Conservation (phyloP, 1,140 invertebrate genomes). For the Laupala kohalensis region DNA sequence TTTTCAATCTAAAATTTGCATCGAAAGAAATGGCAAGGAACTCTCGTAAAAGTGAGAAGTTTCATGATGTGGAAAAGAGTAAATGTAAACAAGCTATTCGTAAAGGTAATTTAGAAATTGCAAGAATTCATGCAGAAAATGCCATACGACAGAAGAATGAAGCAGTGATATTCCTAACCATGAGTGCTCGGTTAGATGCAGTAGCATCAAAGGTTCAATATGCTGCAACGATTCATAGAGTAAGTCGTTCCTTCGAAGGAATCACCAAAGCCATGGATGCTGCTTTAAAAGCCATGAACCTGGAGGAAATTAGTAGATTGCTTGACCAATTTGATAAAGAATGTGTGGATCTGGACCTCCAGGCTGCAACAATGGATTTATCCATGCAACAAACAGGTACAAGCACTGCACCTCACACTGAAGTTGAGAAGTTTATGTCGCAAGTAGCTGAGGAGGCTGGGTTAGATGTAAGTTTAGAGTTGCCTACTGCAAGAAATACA, state of each 20-base stretch:
- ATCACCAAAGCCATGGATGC: neutral
- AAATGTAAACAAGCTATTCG: neutral
- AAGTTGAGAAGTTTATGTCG: neutral
- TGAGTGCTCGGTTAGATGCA: neutral
- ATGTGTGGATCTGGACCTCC: neutral
- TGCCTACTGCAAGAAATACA: neutral
- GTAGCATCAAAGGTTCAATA: neutral
- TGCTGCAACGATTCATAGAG: neutral
- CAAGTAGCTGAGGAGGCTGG: neutral
- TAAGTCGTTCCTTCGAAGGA: neutral
- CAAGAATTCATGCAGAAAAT: neutral
- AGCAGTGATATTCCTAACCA: neutral
- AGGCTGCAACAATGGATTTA: neutral
- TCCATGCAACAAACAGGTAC: neutral
- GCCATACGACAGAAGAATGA: neutral
- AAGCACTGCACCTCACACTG: neutral
- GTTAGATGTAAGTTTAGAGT: neutral
- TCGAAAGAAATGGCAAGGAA: slow-evolving; percentile 2
- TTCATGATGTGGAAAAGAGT: neutral
- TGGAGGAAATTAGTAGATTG: neutral
- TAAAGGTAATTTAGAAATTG: neutral
- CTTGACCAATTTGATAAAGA: neutral
- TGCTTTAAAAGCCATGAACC: neutral
- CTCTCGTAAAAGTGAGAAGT: neutral
- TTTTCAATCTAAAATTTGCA: slow-evolving; percentile 1